Percentiles rank a stretch among this genome's conserved stretches.
Evolutionary conservation across 1,140 invertebrate species (phyloP).

Genomic region (Ylistrum balloti): DNA sequence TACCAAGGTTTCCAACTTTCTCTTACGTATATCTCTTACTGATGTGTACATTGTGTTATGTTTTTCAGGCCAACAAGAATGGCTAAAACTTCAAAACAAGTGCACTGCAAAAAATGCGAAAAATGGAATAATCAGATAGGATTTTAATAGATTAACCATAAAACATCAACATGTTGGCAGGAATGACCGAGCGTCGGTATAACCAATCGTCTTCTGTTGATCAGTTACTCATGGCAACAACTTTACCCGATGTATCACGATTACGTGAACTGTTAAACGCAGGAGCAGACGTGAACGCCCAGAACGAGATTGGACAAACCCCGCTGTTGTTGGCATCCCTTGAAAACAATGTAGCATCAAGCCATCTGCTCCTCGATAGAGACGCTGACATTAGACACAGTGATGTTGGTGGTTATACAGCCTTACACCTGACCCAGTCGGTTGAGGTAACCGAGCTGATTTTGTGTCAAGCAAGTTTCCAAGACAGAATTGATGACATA

Average conservation of each 20-base stretch:
- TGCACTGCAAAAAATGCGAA: too few relatives aligned
- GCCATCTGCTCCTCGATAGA: neutral
- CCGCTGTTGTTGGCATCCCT: neutral
- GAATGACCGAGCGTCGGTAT: neutral
- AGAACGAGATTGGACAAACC: neutral
- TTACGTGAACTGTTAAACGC: neutral
- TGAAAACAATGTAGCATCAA: neutral
- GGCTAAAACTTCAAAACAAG: too few relatives aligned
- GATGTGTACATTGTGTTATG: too few relatives aligned
- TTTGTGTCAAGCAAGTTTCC: conserved; percentile 4
- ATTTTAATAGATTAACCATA: too few relatives aligned
- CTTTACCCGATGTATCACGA: neutral
- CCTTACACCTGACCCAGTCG: neutral
- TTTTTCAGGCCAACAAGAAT: too few relatives aligned
- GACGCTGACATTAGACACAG: neutral
- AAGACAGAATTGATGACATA: neutral
- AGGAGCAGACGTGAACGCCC: neutral
- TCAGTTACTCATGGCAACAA: neutral
- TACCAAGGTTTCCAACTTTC: too few relatives aligned
- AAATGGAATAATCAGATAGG: too few relatives aligned
- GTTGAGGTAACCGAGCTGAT: neutral
- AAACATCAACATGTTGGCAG: neutral
- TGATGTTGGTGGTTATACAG: neutral
- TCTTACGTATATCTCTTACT: too few relatives aligned
- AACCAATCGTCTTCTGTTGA: neutral